Evolutionary conservation across 2,888 invertebrate genomes (phyloP).

Genomic region (Lycia hirtaria): DNA sequence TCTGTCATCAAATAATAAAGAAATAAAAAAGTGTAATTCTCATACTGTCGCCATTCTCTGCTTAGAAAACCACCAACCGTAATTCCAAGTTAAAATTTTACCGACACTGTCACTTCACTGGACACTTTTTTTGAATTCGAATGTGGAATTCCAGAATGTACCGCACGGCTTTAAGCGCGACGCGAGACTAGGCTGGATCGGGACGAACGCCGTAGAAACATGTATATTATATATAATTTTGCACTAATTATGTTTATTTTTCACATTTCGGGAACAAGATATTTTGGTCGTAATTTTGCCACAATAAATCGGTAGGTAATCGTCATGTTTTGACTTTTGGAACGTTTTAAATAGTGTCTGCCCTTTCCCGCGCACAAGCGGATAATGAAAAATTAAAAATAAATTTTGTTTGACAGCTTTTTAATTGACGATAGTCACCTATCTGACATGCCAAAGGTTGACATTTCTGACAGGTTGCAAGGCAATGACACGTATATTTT

Average conservation of each 20-base stretch:
- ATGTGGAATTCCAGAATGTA: constrained; percentile 62
- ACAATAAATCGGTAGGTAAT: constrained; percentile 52
- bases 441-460: constrained; percentile 35
- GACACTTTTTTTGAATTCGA: constrained; percentile 55
- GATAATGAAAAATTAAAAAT: constrained; percentile 16
- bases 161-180: constrained; percentile 67
- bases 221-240: constrained; percentile 70
- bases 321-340: constrained; percentile 40
- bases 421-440: constrained; percentile 32
- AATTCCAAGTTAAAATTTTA: constrained; percentile 58
- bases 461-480: constrained; percentile 35
- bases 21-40: constrained; percentile 55
- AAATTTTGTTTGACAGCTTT: constrained; percentile 18
- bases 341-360: constrained; percentile 3
- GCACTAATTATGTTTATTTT: constrained; percentile 72
- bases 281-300: constrained; percentile 49
- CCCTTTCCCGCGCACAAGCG: constrained; percentile 1
- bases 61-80: constrained; percentile 70
- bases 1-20: constrained; percentile 41
- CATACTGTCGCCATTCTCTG: constrained; percentile 73
- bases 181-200: constrained; percentile 60
- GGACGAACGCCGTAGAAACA: constrained; percentile 50
- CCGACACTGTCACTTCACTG: constrained; percentile 72
- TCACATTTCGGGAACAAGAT: constrained; percentile 55
- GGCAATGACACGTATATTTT: constrained; percentile 27